phyloP scores from a whole-genome alignment of 2,888 invertebrate species.

The Merodon equestris region DNA sequence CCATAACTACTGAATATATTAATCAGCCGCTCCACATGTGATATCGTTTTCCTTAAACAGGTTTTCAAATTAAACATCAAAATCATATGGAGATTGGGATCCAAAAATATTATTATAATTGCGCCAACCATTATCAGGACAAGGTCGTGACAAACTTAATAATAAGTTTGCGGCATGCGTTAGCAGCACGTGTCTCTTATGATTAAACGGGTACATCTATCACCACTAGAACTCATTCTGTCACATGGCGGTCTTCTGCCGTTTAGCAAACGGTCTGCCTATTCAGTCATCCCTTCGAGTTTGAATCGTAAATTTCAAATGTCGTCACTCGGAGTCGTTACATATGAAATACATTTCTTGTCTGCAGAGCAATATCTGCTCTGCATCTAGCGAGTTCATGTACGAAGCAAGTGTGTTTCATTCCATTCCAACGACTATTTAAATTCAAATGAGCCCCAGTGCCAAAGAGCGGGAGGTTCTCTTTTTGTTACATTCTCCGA shows the following conservation, averaged over 20 bases:
- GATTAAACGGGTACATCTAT: slow-evolving; percentile 16
- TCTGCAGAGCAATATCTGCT: neutral
- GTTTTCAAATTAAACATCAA: neutral
- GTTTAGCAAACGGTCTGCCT: slow-evolving; percentile 2
- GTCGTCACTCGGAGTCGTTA: slow-evolving; percentile 30
- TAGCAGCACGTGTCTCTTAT: slow-evolving; percentile 8
- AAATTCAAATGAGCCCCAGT: slow-evolving; percentile 22
- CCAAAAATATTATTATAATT: slow-evolving; percentile 10
- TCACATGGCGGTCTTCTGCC: too few relatives aligned
- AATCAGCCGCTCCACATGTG: too few relatives aligned
- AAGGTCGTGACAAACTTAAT: too few relatives aligned
- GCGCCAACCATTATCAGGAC: neutral
- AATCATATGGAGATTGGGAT: too few relatives aligned
- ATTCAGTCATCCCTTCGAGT: slow-evolving; percentile 25
- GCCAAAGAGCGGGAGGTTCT: neutral
- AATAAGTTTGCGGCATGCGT: slow-evolving; percentile 4
- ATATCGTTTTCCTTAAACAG: neutral
- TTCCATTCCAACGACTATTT: slow-evolving; percentile 22
- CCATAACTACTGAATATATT: too few relatives aligned
- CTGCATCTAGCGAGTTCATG: neutral
- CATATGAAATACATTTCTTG: slow-evolving; percentile 29
- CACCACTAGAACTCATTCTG: slow-evolving; percentile 28
- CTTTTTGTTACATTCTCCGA: neutral
- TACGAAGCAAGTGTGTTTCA: neutral
- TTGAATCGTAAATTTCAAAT: slow-evolving; percentile 40